These are phyloP conservation scores for Bradypodion ventrale DNA, from an alignment of 2,797 vertebrate genomes.

Conservation along the genomic window DNA sequence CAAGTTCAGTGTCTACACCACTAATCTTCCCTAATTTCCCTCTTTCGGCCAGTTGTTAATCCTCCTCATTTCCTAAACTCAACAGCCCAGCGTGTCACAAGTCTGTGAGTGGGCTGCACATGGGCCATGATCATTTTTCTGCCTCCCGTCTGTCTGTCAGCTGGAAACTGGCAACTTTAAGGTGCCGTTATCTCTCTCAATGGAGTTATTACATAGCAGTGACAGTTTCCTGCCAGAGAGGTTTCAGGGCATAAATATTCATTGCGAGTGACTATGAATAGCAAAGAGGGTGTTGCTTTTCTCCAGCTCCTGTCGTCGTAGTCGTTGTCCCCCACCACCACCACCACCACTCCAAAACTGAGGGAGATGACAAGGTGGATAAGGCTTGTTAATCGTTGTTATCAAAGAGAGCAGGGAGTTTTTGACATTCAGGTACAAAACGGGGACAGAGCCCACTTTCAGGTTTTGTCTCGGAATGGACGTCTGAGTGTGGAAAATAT, in stretches of 20 bases:
- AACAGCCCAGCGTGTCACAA: not conserved
- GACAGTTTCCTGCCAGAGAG: conserved; percentile 54
- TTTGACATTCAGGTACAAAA: conserved; percentile 22
- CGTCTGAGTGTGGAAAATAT: not conserved
- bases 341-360: not conserved
- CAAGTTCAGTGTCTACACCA: no score
- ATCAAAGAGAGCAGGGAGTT: conserved; percentile 32
- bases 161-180: conserved; percentile 24
- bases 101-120: not conserved
- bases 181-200: conserved; percentile 27
- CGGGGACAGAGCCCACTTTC: not conserved
- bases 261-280: conserved; percentile 40
- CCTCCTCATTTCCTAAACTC: not conserved
- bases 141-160: conserved; percentile 7
- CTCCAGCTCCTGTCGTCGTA: no score
- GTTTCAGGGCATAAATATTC: conserved; percentile 52
- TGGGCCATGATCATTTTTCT: conserved; percentile 23
- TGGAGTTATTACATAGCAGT: conserved; percentile 49
- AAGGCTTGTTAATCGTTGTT: conserved; percentile 48
- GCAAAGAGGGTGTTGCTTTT: conserved; percentile 14
- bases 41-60: not conserved
- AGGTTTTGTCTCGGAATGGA: not conserved
- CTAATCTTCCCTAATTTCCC: no score
- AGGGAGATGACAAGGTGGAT: conserved; percentile 45
- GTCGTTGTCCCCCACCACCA: not conserved